Base-by-base conservation (phyloP, 2,888 invertebrate species). In the Copidosoma aretas region DNA sequence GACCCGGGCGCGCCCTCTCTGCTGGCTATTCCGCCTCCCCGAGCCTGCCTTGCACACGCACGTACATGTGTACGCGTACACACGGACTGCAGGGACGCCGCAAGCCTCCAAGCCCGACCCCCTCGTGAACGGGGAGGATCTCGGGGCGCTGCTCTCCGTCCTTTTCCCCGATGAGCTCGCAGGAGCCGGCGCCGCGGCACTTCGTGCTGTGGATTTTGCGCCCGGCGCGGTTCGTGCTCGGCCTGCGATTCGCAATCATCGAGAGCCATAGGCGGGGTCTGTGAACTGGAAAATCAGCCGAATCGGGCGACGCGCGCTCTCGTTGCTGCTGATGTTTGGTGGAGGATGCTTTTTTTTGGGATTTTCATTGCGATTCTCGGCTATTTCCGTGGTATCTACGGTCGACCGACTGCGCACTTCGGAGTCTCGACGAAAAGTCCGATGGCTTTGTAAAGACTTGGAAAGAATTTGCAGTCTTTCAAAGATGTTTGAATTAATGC, bases 241-340 rank as follows among this genome's bases (percentile, higher is more conserved):
- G 61, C 63, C 57, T 61, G 67, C 67, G 63, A 67, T 70, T 67
- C 64, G 70, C 51, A 43, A 49, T n/a, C 22, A 1, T 41, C 4
- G 21, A 25, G 49, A 56, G 43, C 58, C n/a, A n/a, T 70, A 70
- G 71, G 71, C 71, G 71, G 71, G 52, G 67, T 60, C 22, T 65
- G 43, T 64, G 60, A 39, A 25, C 67, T 69, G 60, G 60, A 70
- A 71, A 74, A 74, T 71, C 54, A 74, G 74, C 62, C 57, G 19
- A 59, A 60, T 67, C 46, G 58, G 32, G 39, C 53, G n/a, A n/a
- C n/a, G n/a, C n/a, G n/a, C 12, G 22, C 41, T 1, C 25, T 32
- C n/a, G n/a, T n/a, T n/a, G 32, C 4, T 8, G 32, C 8, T 32
- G 32, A 5, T 32, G 32, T 32, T 32, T 8, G 32, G 32, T 32